A percentile compares a stretch with the other conserved stretches of the same genome.
These are phyloP conservation scores for Tanypteryx hageni DNA, from an alignment of 2,888 invertebrate genomes.

Conservation along the genomic window DNA sequence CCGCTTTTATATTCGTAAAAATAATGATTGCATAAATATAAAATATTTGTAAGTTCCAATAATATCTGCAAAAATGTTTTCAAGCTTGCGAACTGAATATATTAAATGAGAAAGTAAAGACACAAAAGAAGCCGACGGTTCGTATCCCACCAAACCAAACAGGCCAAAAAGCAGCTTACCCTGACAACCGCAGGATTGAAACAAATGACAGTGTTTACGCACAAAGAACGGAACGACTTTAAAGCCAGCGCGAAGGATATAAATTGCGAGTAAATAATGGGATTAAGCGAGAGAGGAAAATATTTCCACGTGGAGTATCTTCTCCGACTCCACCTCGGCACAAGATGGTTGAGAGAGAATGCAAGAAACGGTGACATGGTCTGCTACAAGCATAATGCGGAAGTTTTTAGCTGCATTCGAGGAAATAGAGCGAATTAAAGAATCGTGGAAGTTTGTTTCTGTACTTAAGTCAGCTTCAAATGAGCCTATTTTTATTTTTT, in stretches of 20 bases:
- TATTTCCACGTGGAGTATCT: background rate
- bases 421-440: background rate
- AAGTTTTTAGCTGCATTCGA: background rate
- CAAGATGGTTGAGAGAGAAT: background rate
- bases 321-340: background rate
- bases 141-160: background rate
- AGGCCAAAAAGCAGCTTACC: background rate
- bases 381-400: background rate
- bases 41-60: no score
- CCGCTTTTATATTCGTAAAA: no score
- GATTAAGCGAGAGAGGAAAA: background rate
- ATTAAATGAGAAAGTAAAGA: background rate
- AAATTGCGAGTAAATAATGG: conserved; percentile 12
- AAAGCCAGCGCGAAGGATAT: background rate
- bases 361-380: background rate
- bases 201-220: background rate
- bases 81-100: no score
- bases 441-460: no score
- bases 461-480: no score
- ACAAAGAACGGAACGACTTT: background rate
- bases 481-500: no score
- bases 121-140: background rate
- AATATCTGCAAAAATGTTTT: no score
- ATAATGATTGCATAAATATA: no score
- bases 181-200: background rate